These are phyloP conservation scores for Alsophila aescularia DNA, from an alignment of 2,888 invertebrate genomes.

Conservation along the genomic window DNA sequence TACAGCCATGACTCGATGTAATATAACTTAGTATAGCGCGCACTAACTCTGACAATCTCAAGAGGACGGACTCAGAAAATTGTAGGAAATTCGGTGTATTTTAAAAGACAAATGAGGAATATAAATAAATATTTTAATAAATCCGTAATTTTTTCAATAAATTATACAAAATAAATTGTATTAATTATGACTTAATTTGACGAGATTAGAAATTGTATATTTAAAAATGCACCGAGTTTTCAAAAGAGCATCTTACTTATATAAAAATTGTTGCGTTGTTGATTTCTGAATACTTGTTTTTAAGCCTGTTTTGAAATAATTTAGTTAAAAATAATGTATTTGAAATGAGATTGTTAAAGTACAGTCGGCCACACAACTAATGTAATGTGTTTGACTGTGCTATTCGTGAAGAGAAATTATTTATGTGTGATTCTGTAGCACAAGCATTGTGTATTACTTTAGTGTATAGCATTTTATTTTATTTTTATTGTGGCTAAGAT, in stretches of 20 bases:
- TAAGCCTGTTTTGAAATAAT: conserved; percentile 65
- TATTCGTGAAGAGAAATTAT: conserved; percentile 74
- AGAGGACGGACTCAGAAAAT: conserved; percentile 28
- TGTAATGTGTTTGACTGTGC: conserved; percentile 41
- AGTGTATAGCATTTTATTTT: conserved; percentile 68
- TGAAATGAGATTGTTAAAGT: conserved; percentile 73
- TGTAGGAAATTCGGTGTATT: conserved; percentile 24
- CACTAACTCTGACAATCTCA: conserved; percentile 57
- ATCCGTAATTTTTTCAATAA: no score
- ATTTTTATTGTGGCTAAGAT: conserved; percentile 29
- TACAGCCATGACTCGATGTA: conserved; percentile 76
- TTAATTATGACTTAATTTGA: neutral
- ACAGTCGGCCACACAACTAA: conserved; percentile 29
- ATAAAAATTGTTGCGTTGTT: conserved; percentile 76
- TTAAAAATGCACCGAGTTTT: conserved; percentile 46
- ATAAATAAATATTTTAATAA: no score
- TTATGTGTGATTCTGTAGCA: conserved; percentile 82
- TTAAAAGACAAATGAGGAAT: neutral
- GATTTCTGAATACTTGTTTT: conserved; percentile 74
- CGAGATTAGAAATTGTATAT: neutral
- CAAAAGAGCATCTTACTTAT: conserved; percentile 44
- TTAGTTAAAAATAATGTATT: conserved; percentile 61
- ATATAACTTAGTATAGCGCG: conserved; percentile 52
- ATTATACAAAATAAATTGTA: no score
- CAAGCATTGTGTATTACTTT: conserved; percentile 54